phyloP scores from a whole-genome alignment of 2,113 vertebrate species.

The Oostethus manadensis region DNA sequence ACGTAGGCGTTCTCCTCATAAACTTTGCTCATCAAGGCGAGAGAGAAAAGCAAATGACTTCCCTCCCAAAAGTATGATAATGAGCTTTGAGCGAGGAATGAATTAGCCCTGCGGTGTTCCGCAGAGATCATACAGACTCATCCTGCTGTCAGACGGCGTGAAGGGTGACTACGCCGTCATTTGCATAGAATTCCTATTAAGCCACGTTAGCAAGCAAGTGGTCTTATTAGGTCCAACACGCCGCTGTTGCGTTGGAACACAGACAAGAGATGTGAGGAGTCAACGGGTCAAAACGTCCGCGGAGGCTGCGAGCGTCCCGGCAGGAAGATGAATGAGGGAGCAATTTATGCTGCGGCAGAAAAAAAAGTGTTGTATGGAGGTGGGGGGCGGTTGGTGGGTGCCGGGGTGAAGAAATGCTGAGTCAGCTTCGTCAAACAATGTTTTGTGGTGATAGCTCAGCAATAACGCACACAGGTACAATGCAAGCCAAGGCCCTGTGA shows the following conservation, averaged over 20 bases:
- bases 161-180: conserved; percentile 45
- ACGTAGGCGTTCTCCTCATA: not conserved
- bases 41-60: not conserved
- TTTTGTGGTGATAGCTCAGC: conserved; percentile 12
- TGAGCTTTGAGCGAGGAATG: conserved; percentile 38
- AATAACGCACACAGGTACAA: conserved; percentile 5
- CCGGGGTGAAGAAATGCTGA: too few relatives aligned
- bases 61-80: conserved; percentile 46
- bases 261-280: conserved; percentile 34
- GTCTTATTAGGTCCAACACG: conserved; percentile 20
- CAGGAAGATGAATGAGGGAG: conserved; percentile 14
- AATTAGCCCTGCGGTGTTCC: conserved; percentile 39
- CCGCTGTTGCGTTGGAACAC: conserved; percentile 34
- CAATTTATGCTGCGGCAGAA: conserved; percentile 11
- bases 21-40: conserved; percentile 7
- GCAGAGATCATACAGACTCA: conserved; percentile 39
- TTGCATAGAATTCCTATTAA: conserved; percentile 49
- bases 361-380: not conserved
- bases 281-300: conserved; percentile 18
- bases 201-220: conserved; percentile 38
- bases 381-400: too few relatives aligned
- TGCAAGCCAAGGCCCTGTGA: not conserved
- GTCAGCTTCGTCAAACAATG: not conserved
- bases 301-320: conserved; percentile 4
- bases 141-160: conserved; percentile 39